A percentile compares a stretch with the other conserved stretches of the same genome.
Evolutionary conservation across 2,888 invertebrate genomes (phyloP).

Genomic region (Hymenopus coronatus): DNA sequence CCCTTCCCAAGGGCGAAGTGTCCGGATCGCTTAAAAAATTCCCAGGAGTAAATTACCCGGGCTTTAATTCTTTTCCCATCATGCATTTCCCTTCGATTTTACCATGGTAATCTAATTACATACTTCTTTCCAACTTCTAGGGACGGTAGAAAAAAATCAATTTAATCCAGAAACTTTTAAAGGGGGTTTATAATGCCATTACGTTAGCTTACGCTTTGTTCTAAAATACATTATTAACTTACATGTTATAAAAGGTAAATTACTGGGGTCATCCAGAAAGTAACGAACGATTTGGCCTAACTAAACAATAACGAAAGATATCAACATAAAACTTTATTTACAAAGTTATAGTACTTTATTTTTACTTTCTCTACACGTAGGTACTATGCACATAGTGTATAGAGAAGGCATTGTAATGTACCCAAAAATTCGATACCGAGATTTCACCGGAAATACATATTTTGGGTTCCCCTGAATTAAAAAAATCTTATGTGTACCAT

Average conservation of each 20-base stretch:
- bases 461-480: too few species aligned
- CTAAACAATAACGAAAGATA: too few species aligned
- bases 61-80: neutral
- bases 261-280: too few species aligned
- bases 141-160: neutral
- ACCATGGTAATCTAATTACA: neutral
- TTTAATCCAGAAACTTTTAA: neutral
- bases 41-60: neutral
- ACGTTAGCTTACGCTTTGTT: neutral
- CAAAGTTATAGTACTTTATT: too few species aligned
- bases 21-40: neutral
- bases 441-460: too few species aligned
- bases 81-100: neutral
- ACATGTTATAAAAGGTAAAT: neutral
- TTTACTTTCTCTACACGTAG: too few species aligned
- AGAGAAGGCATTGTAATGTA: too few species aligned
- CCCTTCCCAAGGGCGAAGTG: neutral
- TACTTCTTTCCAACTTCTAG: neutral
- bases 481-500: too few species aligned
- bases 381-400: too few species aligned
- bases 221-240: neutral
- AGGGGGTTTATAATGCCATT: neutral
- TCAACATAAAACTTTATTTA: too few species aligned
- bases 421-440: too few species aligned
- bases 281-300: too few species aligned